Conservation (phyloP, 2,888 invertebrate species). For the Limenitis camilla region DNA sequence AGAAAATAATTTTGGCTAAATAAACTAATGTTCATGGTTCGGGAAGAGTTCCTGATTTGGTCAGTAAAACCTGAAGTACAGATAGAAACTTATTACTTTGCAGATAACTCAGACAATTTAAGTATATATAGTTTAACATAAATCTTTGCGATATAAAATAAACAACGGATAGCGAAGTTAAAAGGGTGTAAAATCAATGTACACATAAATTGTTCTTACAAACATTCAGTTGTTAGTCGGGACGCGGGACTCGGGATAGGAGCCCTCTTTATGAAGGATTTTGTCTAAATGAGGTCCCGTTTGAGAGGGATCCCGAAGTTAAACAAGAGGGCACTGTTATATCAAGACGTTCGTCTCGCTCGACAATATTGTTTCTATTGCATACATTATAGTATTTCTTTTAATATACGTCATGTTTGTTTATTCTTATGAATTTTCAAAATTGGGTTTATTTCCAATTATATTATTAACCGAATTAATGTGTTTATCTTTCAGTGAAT, state of each 20-base stretch:
- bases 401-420: neutral
- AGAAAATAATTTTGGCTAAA: no score
- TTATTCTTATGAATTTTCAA: neutral
- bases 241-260: neutral
- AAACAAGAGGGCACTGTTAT: constrained; percentile 16
- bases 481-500: no score
- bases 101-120: neutral
- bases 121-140: constrained; percentile 4
- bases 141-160: constrained; percentile 1
- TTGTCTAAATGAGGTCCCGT: constrained; percentile 16
- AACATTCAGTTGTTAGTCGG: constrained; percentile 10
- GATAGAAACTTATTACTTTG: no score
- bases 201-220: constrained; percentile 17
- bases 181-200: constrained; percentile 22
- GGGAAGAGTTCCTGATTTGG: no score
- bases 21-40: no score
- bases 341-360: constrained; percentile 1
- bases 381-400: neutral
- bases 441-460: neutral
- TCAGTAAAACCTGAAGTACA: no score
- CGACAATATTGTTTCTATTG: neutral
- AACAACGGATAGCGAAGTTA: constrained; percentile 11
- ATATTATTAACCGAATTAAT: neutral
- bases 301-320: constrained; percentile 18
- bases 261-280: constrained; percentile 11